These are phyloP conservation scores for Dicrurus megarhynchus DNA, from an alignment of 2,113 vertebrate species.

Conservation along the genomic window DNA sequence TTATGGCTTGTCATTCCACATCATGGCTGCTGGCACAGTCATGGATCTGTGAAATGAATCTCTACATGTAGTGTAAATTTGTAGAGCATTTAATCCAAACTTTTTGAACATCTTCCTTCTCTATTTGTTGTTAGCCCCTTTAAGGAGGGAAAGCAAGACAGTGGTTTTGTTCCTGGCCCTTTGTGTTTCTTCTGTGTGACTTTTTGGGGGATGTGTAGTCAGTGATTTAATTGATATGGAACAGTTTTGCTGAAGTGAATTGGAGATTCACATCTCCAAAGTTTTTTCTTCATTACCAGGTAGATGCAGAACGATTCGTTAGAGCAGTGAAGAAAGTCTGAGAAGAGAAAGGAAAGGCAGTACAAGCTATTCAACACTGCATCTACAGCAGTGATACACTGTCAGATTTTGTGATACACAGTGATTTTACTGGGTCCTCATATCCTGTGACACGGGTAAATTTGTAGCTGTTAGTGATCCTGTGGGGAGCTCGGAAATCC, in stretches of 20 bases:
- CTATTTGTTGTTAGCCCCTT: neutral
- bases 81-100: neutral
- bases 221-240: neutral
- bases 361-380: neutral
- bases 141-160: neutral
- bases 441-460: neutral
- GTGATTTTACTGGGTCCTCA: neutral
- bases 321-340: neutral
- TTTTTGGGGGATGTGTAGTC: neutral
- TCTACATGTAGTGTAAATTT: neutral
- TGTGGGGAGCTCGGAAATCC: neutral
- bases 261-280: neutral
- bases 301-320: neutral
- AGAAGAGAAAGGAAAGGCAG: neutral
- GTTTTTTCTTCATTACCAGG: neutral
- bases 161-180: neutral
- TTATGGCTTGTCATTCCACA: neutral
- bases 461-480: neutral
- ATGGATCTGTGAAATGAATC: neutral
- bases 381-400: neutral
- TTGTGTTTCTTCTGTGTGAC: neutral
- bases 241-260: neutral
- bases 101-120: neutral
- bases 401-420: neutral
- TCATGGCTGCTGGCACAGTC: neutral